These are phyloP conservation scores for Mythimna vitellina DNA, from an alignment of 2,888 invertebrate species.

Conservation along the genomic window DNA sequence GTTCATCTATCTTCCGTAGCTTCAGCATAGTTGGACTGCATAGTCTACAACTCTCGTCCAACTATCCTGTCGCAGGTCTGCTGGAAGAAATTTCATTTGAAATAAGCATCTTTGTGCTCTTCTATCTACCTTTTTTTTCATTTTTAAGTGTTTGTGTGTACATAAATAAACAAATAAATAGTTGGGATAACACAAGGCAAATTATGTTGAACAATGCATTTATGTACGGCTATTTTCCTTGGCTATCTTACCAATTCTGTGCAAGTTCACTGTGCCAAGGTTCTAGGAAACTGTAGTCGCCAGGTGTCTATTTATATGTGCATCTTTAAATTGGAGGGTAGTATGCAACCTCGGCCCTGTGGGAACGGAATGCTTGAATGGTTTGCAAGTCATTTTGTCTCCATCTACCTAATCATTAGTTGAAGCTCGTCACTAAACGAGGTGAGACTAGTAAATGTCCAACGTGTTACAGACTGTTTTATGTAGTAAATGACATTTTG, in stretches of 20 bases:
- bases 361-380: conserved; percentile 31
- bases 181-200: neutral
- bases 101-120: too few species aligned
- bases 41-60: too few species aligned
- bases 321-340: conserved; percentile 42
- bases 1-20: too few species aligned
- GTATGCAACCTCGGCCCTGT: conserved; percentile 43
- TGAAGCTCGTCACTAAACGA: conserved; percentile 8
- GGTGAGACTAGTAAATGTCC: conserved; percentile 13
- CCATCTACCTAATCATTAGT: conserved; percentile 10
- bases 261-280: conserved; percentile 66
- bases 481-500: conserved; percentile 26
- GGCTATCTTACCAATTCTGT: conserved; percentile 30
- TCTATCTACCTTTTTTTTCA: too few species aligned
- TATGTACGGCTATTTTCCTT: conserved; percentile 26
- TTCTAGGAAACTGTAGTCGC: conserved; percentile 53
- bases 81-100: too few species aligned
- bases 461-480: conserved; percentile 20
- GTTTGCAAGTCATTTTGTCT: conserved; percentile 18
- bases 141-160: too few species aligned
- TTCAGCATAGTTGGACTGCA: too few species aligned
- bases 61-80: too few species aligned
- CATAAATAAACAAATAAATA: too few species aligned
- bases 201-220: conserved; percentile 11
- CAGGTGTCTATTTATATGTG: conserved; percentile 60